Evolutionary conservation across 2,888 invertebrate species (phyloP).

Genomic region (Leptopilina syphax): DNA sequence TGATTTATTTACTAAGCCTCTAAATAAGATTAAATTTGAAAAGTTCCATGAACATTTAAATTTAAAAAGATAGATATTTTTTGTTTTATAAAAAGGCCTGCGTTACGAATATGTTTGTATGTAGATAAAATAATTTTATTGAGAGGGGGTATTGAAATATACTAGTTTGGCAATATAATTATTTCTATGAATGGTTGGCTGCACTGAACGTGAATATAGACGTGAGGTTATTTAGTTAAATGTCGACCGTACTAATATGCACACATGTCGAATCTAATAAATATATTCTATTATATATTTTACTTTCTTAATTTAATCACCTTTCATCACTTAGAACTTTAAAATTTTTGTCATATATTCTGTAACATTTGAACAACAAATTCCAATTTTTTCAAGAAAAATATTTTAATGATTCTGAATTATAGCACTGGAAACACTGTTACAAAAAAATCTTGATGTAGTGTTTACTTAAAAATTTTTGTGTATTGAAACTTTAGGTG

Average conservation of each 20-base stretch:
- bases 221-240: neutral
- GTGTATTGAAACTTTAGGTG: no score
- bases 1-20: slow-evolving; percentile 4
- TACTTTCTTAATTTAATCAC: no score
- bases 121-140: neutral
- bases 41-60: neutral
- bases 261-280: no score
- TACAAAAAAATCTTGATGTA: no score
- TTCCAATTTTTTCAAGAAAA: no score
- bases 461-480: no score
- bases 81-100: neutral
- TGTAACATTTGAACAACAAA: no score
- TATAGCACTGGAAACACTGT: no score
- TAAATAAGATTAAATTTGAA: slow-evolving; percentile 6
- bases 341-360: no score
- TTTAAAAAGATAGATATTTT: neutral
- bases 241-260: neutral
- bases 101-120: neutral
- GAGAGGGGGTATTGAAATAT: neutral
- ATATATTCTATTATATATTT: no score
- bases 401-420: no score
- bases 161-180: neutral
- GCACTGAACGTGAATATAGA: neutral
- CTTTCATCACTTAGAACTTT: no score
- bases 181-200: neutral